Conservation (phyloP, 2,113 vertebrate genomes). For the Gallinago paraguaiae region DNA sequence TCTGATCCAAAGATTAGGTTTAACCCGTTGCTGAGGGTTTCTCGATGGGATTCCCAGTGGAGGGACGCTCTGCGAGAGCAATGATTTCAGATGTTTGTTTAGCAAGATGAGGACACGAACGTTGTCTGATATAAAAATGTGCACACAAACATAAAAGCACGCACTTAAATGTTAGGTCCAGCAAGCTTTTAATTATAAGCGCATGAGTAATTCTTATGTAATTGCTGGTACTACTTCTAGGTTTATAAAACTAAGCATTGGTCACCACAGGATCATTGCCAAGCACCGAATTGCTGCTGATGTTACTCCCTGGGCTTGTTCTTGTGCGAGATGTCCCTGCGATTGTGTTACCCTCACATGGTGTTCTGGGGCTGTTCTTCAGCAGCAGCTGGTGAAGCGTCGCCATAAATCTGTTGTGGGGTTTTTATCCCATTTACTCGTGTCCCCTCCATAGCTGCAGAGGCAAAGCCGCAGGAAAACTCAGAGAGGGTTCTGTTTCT, state of each 20-base stretch:
- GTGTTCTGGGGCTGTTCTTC: neutral
- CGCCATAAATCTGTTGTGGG: neutral
- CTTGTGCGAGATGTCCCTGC: fast-evolving
- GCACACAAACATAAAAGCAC: neutral
- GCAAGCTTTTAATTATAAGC: neutral
- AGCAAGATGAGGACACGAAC: neutral
- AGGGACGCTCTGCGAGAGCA: neutral
- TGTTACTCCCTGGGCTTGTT: neutral
- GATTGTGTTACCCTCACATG: neutral
- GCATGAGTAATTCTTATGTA: conserved; percentile 19
- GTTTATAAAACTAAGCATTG: neutral
- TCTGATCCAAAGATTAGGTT: neutral
- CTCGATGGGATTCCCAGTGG: neutral
- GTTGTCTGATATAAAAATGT: neutral
- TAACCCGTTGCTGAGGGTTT: neutral
- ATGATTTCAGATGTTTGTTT: neutral
- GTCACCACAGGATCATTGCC: neutral
- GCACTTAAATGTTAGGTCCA: neutral
- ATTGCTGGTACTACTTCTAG: neutral
- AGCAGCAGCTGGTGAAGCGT: neutral
- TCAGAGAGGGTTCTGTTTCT: no score
- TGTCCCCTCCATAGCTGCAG: no score
- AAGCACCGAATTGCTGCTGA: neutral
- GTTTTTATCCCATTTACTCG: no score
- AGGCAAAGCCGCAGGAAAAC: no score